Percentiles rank a stretch among this genome's conserved stretches.
phyloP scores from a whole-genome alignment of 2,797 vertebrate genomes.

The Nannoperca obscura region DNA sequence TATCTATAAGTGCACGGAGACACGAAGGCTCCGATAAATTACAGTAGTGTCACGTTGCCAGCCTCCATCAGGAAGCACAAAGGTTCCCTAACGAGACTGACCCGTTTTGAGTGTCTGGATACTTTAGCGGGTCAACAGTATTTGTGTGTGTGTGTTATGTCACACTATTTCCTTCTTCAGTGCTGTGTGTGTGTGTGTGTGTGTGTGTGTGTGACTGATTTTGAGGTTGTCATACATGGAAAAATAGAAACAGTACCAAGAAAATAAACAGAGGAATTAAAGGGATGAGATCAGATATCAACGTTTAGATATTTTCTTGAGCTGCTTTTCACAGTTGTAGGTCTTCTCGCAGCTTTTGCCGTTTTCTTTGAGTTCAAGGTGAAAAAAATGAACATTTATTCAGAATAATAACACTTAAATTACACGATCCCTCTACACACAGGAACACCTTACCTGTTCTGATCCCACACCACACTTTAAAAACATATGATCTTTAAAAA shows the following conservation, averaged over 20 bases:
- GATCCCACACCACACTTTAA: background rate
- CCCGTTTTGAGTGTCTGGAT: constrained; percentile 32
- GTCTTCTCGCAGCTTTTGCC: background rate
- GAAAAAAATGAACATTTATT: background rate
- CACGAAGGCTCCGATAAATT: background rate
- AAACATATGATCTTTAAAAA: too few relatives aligned
- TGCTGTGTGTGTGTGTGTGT: too few relatives aligned
- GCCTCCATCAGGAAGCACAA: background rate
- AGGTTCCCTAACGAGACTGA: constrained; percentile 6
- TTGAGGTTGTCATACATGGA: too few relatives aligned
- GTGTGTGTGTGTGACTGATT: background rate
- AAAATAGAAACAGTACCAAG: background rate
- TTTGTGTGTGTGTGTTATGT: background rate
- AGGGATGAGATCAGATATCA: background rate
- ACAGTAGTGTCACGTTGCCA: background rate
- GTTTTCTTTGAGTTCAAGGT: background rate
- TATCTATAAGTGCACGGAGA: background rate
- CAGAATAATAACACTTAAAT: background rate
- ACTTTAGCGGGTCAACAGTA: background rate
- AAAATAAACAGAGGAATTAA: background rate
- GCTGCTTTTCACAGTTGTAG: background rate
- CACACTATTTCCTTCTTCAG: background rate
- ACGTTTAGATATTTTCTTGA: background rate
- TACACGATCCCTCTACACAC: background rate
- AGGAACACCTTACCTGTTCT: background rate